Evolutionary conservation across 1,140 invertebrate species (phyloP).

Genomic region (Microplitis demolitor): DNA sequence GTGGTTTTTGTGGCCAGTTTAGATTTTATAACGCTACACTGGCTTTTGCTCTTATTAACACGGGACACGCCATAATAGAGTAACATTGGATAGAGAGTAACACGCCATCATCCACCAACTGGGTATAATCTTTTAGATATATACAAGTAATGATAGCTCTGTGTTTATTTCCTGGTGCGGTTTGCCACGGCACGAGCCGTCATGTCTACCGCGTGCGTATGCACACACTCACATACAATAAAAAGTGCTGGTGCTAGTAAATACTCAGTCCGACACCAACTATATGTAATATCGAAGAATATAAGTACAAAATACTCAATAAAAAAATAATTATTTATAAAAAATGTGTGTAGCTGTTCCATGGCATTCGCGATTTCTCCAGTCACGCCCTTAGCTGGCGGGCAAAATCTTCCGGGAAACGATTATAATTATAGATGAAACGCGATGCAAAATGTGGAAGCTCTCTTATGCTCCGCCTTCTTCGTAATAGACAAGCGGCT

Average conservation of each 20-base stretch:
- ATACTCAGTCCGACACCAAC: too few species aligned
- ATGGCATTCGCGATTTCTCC: neutral
- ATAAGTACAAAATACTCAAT: neutral
- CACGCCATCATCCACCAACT: too few species aligned
- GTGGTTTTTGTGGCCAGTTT: constrained; percentile 46
- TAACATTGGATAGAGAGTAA: too few species aligned
- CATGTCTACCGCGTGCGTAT: neutral
- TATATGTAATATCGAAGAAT: neutral
- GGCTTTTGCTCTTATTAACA: constrained; percentile 14
- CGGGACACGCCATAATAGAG: neutral
- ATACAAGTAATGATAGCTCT: constrained; percentile 45
- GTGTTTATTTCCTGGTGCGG: constrained; percentile 47
- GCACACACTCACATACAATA: neutral
- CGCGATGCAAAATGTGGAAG: constrained; percentile 38
- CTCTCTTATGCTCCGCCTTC: neutral
- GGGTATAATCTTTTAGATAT: constrained; percentile 26
- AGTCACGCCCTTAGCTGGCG: constrained; percentile 28
- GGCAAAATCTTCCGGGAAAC: constrained; percentile 42
- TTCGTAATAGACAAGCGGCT: too few species aligned
- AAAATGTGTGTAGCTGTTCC: neutral
- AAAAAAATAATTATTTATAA: neutral
- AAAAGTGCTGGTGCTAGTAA: too few species aligned
- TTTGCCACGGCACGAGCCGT: constrained; percentile 44
- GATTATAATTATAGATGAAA: constrained; percentile 30
- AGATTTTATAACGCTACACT: constrained; percentile 46